Evolutionary conservation across 2,888 invertebrate genomes (phyloP).

Genomic region (Halictus ligatus): DNA sequence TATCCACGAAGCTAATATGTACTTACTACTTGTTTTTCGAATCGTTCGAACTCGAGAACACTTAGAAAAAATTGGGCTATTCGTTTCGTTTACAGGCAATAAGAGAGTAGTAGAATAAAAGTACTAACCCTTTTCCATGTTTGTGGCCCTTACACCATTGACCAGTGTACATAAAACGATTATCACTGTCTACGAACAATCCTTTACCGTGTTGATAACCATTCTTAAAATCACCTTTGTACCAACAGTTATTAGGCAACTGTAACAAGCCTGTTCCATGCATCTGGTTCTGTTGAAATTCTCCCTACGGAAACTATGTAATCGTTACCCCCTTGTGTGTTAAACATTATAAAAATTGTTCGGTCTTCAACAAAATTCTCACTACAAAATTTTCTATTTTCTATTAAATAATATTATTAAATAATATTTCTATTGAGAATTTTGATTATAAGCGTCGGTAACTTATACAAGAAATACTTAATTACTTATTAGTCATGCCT

Average conservation of each 20-base stretch:
- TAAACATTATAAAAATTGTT: background rate
- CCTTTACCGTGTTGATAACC: conserved; percentile 86
- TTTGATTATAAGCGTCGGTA: background rate
- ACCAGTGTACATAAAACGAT: conserved; percentile 81
- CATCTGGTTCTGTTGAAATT: conserved; percentile 86
- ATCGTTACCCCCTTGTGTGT: background rate
- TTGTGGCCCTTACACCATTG: conserved; percentile 82
- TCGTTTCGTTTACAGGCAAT: background rate
- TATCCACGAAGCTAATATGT: no score
- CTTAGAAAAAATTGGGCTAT: background rate
- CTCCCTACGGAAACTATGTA: conserved; percentile 84
- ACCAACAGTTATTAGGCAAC: conserved; percentile 87
- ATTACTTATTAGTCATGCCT: background rate
- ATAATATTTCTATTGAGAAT: background rate
- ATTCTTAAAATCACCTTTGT: conserved; percentile 86
- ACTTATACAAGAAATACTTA: no score
- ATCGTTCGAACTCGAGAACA: no score
- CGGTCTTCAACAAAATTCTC: background rate
- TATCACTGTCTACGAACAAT: conserved; percentile 67
- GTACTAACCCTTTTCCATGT: conserved; percentile 81
- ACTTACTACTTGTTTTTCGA: no score
- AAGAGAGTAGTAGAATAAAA: no score
- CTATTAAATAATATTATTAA: background rate
- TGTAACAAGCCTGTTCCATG: conserved; percentile 86
- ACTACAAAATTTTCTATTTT: background rate